A percentile compares a stretch with the other conserved stretches of the same genome.
Evolutionary conservation across 2,113 vertebrate genomes (phyloP).

Genomic region (Hoplias malabaricus): DNA sequence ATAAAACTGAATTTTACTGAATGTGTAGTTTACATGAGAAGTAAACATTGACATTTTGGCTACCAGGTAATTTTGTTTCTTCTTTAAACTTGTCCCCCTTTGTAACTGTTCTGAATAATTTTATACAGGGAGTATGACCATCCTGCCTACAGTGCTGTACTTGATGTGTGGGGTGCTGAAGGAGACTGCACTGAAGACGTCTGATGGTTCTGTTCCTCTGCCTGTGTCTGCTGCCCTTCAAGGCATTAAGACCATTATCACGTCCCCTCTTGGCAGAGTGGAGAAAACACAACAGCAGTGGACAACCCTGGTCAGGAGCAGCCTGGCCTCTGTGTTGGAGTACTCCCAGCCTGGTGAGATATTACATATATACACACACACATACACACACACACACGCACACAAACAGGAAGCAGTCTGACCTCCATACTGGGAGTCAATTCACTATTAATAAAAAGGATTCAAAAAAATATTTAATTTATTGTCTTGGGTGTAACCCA

Average conservation of each 20-base stretch:
- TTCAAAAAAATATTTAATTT: no score
- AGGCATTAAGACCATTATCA: constrained; percentile 92
- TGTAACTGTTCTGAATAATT: neutral
- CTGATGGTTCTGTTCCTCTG: constrained; percentile 81
- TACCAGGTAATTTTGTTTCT: no score
- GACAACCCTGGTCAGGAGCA: constrained; percentile 92
- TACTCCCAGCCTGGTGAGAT: constrained; percentile 85
- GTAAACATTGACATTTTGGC: no score
- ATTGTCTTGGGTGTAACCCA: no score
- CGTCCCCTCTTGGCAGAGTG: constrained; percentile 79
- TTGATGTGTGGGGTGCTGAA: constrained; percentile 91
- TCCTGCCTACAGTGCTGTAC: constrained; percentile 94
- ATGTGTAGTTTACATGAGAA: no score
- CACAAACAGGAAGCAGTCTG: neutral
- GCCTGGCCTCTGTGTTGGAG: constrained; percentile 90
- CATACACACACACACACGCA: neutral
- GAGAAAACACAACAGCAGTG: constrained; percentile 88
- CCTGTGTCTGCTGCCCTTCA: constrained; percentile 91
- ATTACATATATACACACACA: neutral
- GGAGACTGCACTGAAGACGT: constrained; percentile 88
- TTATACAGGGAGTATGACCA: constrained; percentile 89
- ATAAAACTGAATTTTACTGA: no score
- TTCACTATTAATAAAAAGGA: no score
- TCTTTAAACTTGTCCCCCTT: no score
- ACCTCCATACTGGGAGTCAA: neutral